phyloP scores from a whole-genome alignment of 2,888 invertebrate genomes.

The Masnerella sp. region DNA sequence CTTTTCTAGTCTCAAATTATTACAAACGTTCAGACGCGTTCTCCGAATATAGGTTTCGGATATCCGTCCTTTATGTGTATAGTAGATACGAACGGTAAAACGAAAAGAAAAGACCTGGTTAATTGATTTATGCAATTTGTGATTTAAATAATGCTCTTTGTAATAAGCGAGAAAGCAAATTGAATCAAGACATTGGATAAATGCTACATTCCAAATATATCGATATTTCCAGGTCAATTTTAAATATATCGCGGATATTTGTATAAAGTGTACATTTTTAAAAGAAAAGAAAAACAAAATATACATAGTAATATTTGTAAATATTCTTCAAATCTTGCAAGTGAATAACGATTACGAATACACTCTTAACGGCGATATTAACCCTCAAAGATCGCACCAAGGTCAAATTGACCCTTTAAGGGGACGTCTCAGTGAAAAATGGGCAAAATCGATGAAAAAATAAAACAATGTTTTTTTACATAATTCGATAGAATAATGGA shows the following conservation, averaged over 20 bases:
- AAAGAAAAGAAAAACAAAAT: conserved; percentile 17
- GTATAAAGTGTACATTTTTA: conserved; percentile 26
- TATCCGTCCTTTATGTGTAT: conserved; percentile 41
- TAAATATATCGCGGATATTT: background rate
- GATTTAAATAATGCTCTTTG: too few relatives aligned
- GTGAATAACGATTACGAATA: background rate
- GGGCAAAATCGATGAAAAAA: too few relatives aligned
- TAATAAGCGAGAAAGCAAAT: too few relatives aligned
- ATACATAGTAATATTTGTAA: conserved; percentile 6
- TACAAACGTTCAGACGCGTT: conserved; percentile 5
- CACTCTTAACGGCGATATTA: too few relatives aligned
- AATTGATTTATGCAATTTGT: too few relatives aligned
- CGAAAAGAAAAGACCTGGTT: conserved; percentile 18
- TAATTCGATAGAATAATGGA: too few relatives aligned
- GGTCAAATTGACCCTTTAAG: too few relatives aligned
- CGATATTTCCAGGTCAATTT: too few relatives aligned
- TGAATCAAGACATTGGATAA: too few relatives aligned
- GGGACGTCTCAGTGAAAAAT: too few relatives aligned
- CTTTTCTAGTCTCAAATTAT: conserved; percentile 51
- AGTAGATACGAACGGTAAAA: conserved; percentile 10
- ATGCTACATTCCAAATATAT: background rate
- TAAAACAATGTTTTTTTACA: too few relatives aligned
- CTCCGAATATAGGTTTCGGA: conserved; percentile 35
- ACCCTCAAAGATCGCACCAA: too few relatives aligned
- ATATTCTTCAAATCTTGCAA: conserved; percentile 1